Percentiles rank a stretch among this genome's conserved stretches.
Conservation (phyloP, 2,888 invertebrate species). For the Drosophila pegasa region DNA sequence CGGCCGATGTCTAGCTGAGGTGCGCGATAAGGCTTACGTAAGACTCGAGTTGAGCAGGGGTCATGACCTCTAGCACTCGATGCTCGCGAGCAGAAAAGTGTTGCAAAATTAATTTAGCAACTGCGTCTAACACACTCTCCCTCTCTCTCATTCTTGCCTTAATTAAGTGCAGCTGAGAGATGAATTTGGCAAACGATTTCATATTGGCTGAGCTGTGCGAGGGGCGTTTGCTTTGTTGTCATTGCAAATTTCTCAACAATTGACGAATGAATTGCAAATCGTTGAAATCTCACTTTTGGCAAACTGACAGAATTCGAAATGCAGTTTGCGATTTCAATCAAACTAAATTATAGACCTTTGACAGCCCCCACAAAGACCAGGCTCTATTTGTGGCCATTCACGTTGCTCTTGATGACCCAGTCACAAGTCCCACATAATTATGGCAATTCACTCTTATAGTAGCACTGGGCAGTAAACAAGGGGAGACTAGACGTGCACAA, state of each 20-base stretch:
- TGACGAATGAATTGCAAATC: constrained; percentile 40
- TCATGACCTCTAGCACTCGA: constrained; percentile 5
- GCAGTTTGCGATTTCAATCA: constrained; percentile 59
- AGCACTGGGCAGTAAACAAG: neutral
- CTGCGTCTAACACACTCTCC: constrained; percentile 9
- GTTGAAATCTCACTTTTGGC: constrained; percentile 46
- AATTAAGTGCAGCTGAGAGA: constrained; percentile 48
- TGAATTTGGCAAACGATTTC: constrained; percentile 41
- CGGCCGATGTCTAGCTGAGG: constrained; percentile 29
- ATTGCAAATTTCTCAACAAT: constrained; percentile 46
- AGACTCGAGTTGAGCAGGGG: constrained; percentile 13
- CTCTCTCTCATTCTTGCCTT: constrained; percentile 7
- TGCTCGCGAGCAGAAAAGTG: constrained; percentile 18
- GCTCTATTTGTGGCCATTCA: neutral
- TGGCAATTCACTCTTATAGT: neutral
- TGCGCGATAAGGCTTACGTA: constrained; percentile 65
- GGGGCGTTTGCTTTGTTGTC: constrained; percentile 10
- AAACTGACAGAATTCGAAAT: constrained; percentile 48
- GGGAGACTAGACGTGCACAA: neutral
- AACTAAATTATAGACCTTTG: constrained; percentile 49
- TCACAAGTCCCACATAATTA: neutral
- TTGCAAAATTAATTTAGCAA: constrained; percentile 42
- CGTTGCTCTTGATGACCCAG: neutral
- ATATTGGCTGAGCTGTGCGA: neutral
- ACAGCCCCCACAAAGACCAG: constrained; percentile 6